Conservation (phyloP, 2,797 vertebrate genomes). For the Amphiprion clarkii region DNA sequence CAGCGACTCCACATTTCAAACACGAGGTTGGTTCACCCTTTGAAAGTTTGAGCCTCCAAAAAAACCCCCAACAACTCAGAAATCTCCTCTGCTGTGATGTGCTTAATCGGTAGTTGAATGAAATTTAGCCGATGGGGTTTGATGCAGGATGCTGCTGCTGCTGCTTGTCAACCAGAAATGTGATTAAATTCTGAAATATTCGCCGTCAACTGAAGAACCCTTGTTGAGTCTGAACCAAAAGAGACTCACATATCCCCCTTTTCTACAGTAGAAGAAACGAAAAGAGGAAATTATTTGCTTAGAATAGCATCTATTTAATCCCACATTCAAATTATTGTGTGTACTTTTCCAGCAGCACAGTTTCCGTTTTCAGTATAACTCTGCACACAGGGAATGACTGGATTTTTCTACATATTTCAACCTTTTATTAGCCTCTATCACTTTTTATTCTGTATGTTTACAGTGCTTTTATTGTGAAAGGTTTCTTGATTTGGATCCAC, state of each 20-base stretch:
- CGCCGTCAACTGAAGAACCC: conserved; percentile 31
- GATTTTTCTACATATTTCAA: conserved; percentile 4
- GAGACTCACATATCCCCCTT: neutral
- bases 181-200: conserved; percentile 49
- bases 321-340: conserved; percentile 22
- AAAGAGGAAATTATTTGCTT: conserved; percentile 32
- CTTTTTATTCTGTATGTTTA: neutral
- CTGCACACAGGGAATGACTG: conserved; percentile 5
- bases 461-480: neutral
- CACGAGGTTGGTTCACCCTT: conserved; percentile 33
- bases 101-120: conserved; percentile 61
- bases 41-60: conserved; percentile 37
- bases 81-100: conserved; percentile 46
- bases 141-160: conserved; percentile 48
- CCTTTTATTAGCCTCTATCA: neutral
- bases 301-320: conserved; percentile 38
- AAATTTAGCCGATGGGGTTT: conserved; percentile 36
- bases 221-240: conserved; percentile 33
- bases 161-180: conserved; percentile 58
- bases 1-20: conserved; percentile 34
- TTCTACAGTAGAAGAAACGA: conserved; percentile 9
- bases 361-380: conserved; percentile 21
- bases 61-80: conserved; percentile 1
- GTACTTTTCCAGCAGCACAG: conserved; percentile 1
- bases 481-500: conserved; percentile 7